Percentiles rank a stretch among this genome's conserved stretches.
Evolutionary conservation across 2,888 invertebrate species (phyloP).

Genomic region (Rhagophthalmus giganteus): DNA sequence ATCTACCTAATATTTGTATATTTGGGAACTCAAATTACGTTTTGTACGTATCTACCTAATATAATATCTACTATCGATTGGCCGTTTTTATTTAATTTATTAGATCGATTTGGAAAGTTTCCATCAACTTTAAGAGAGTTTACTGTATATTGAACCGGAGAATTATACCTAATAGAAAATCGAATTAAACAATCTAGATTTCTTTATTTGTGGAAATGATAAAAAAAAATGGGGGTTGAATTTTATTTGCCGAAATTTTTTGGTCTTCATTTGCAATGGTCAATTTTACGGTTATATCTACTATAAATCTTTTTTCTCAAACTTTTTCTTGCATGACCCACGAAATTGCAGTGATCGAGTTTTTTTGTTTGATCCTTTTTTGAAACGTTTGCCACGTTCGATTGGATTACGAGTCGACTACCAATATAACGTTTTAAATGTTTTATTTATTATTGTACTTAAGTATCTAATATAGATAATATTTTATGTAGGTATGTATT

Average conservation of each 20-base stretch:
- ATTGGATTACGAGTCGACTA: too few relatives aligned
- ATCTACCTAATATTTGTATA: not conserved
- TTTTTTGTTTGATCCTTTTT: not conserved
- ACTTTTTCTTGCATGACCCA: not conserved
- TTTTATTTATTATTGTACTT: too few relatives aligned
- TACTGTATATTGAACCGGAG: too few relatives aligned
- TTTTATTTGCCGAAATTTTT: not conserved
- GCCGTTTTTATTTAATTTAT: not conserved
- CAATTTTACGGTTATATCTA: not conserved
- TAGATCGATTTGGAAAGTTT: not conserved
- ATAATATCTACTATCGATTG: too few relatives aligned
- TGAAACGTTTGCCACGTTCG: too few relatives aligned
- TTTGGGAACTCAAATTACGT: not conserved
- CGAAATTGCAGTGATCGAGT: not conserved
- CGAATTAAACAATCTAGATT: too few relatives aligned
- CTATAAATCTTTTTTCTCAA: not conserved
- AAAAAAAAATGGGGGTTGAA: not conserved
- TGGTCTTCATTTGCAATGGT: not conserved
- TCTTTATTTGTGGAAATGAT: too few relatives aligned
- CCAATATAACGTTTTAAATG: too few relatives aligned
- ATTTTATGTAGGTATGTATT: too few relatives aligned
- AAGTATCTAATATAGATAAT: too few relatives aligned
- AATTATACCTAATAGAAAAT: too few relatives aligned
- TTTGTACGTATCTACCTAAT: not conserved
- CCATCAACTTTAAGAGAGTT: too few relatives aligned